phyloP scores from a whole-genome alignment of 2,113 vertebrate species.

The Petrocephalus microphthalmus region DNA sequence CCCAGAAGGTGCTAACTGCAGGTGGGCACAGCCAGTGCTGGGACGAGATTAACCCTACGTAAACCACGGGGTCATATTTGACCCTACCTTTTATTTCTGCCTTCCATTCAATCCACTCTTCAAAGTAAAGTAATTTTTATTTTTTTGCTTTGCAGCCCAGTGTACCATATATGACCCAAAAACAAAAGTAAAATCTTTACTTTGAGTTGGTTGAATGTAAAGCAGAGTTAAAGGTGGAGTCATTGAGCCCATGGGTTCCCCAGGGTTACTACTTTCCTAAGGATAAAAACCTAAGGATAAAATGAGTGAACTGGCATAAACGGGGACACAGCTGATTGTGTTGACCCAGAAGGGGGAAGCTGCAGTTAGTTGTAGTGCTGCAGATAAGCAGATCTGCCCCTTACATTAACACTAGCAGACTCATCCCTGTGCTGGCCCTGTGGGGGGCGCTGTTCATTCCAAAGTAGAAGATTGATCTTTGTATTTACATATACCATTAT shows the following conservation, averaged over 20 bases:
- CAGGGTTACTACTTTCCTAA: background rate
- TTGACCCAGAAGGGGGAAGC: background rate
- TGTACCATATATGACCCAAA: too few species aligned
- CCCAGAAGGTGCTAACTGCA: background rate
- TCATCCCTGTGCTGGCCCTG: background rate
- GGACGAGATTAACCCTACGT: background rate
- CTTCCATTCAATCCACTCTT: too few species aligned
- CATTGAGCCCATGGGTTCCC: too few species aligned
- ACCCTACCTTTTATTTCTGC: too few species aligned
- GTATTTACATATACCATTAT: background rate
- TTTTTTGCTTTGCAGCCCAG: too few species aligned
- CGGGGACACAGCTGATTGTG: background rate
- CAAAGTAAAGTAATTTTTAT: too few species aligned
- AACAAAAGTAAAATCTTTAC: too few species aligned
- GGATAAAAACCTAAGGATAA: background rate
- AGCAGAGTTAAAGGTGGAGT: too few species aligned
- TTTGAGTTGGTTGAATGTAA: too few species aligned
- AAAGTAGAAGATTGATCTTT: background rate
- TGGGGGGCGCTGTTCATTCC: background rate
- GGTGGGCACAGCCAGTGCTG: background rate
- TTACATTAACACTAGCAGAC: background rate
- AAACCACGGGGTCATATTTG: too few species aligned
- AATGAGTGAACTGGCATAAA: background rate
- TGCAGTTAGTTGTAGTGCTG: background rate
- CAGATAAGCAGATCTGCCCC: background rate